Percentiles rank a stretch among this genome's conserved stretches.
Conservation (phyloP, 2,113 vertebrate species). For the Oxyruncus cristatus region DNA sequence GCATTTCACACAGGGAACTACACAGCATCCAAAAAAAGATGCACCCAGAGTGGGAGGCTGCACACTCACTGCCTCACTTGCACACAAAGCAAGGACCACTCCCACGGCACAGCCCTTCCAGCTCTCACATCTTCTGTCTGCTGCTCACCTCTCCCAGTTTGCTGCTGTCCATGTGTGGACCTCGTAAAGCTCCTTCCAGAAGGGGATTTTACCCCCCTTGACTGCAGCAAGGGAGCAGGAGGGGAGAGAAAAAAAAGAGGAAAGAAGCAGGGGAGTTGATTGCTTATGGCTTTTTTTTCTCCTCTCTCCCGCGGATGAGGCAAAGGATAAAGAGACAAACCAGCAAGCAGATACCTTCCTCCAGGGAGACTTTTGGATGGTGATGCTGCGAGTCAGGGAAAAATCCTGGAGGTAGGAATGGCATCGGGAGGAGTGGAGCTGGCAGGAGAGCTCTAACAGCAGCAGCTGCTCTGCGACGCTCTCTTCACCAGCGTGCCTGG, state of each 20-base stretch:
- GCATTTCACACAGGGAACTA: slow-evolving; percentile 82
- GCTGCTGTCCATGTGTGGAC: neutral
- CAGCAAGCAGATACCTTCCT: slow-evolving; percentile 75
- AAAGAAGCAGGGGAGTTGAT: neutral
- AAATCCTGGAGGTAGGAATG: slow-evolving; percentile 73
- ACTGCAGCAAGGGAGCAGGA: neutral
- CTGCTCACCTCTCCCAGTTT: slow-evolving; percentile 44
- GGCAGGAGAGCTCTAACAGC: slow-evolving; percentile 1
- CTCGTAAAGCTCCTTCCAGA: neutral
- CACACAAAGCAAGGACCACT: slow-evolving; percentile 80
- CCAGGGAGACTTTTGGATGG: slow-evolving; percentile 67
- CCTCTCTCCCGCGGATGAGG: slow-evolving; percentile 19
- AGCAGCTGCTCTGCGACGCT: neutral
- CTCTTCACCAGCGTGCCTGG: neutral
- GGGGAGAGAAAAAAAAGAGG: neutral
- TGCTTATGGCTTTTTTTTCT: slow-evolving; percentile 38
- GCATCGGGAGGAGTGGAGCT: slow-evolving; percentile 59
- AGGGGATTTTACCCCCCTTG: neutral
- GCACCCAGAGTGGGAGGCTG: slow-evolving; percentile 59
- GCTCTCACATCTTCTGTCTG: slow-evolving; percentile 52
- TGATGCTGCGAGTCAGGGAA: slow-evolving; percentile 53
- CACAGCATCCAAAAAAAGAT: slow-evolving; percentile 64
- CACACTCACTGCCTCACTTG: slow-evolving; percentile 46
- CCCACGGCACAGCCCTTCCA: slow-evolving; percentile 67
- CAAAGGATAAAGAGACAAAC: slow-evolving; percentile 61